phyloP scores from a whole-genome alignment of 1,140 invertebrate species.

The Diabrotica virgifera region DNA sequence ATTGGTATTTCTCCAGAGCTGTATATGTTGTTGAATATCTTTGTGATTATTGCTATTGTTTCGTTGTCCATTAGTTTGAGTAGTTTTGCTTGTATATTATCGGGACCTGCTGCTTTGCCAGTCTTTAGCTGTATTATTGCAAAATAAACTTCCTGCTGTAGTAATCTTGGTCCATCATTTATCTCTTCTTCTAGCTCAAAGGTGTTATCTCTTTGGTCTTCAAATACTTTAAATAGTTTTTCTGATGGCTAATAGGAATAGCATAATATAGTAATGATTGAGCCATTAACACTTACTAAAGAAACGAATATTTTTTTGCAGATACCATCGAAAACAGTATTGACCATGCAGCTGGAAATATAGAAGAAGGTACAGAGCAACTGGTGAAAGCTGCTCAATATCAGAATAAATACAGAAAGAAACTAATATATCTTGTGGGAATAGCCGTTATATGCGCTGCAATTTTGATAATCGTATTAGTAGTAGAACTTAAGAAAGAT shows the following conservation, averaged over 20 bases:
- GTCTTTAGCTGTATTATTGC: no score
- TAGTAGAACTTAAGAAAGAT: constrained; percentile 53
- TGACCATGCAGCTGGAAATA: constrained; percentile 71
- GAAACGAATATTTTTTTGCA: constrained; percentile 46
- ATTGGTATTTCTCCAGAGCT: no score
- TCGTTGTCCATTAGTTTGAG: no score
- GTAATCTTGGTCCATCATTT: no score
- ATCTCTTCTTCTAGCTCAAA: no score
- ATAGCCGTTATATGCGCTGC: constrained; percentile 63
- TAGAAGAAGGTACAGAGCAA: constrained; percentile 74
- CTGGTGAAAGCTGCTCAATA: constrained; percentile 75
- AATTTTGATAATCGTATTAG: constrained; percentile 63
- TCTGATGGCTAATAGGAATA: constrained; percentile 13
- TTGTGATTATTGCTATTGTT: no score
- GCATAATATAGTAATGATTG: neutral
- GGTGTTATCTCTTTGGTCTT: no score
- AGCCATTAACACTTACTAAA: neutral
- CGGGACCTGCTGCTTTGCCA: no score
- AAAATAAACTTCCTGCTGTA: no score
- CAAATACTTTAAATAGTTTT: no score
- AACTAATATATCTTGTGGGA: constrained; percentile 64
- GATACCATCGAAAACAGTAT: constrained; percentile 88
- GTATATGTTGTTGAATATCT: no score
- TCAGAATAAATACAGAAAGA: constrained; percentile 68
- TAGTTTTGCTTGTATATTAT: no score